Percentiles rank a stretch among this genome's conserved stretches.
phyloP scores from a whole-genome alignment of 2,113 vertebrate genomes.

The Scytalopus superciliaris region DNA sequence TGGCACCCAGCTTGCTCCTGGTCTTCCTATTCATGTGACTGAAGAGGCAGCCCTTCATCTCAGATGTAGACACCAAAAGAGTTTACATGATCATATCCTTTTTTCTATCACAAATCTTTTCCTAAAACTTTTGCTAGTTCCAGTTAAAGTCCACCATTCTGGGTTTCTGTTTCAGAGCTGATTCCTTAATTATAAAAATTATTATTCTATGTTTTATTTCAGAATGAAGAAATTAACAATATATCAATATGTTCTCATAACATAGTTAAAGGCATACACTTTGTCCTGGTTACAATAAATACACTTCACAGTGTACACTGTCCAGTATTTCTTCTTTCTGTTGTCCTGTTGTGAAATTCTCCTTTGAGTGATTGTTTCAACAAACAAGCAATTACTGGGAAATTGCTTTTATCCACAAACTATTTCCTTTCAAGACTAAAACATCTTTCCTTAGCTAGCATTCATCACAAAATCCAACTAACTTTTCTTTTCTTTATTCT shows the following conservation, averaged over 20 bases:
- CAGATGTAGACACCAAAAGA: background rate
- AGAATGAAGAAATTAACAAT: background rate
- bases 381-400: conserved; percentile 65
- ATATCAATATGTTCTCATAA: background rate
- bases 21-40: background rate
- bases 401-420: conserved; percentile 24
- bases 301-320: background rate
- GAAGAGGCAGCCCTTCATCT: background rate
- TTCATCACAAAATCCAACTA: background rate
- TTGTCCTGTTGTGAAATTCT: conserved; percentile 28
- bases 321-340: background rate
- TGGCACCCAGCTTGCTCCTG: background rate
- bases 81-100: background rate
- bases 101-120: background rate
- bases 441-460: conserved; percentile 32
- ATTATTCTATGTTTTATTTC: background rate
- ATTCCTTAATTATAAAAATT: background rate
- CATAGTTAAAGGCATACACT: background rate
- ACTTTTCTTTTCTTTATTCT: background rate
- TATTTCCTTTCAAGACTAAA: conserved; percentile 33
- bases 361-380: conserved; percentile 44
- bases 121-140: background rate
- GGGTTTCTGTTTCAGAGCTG: background rate
- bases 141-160: background rate
- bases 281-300: conserved; percentile 28